phyloP scores from a whole-genome alignment of 2,797 vertebrate genomes.

The Danio albolineatus region DNA sequence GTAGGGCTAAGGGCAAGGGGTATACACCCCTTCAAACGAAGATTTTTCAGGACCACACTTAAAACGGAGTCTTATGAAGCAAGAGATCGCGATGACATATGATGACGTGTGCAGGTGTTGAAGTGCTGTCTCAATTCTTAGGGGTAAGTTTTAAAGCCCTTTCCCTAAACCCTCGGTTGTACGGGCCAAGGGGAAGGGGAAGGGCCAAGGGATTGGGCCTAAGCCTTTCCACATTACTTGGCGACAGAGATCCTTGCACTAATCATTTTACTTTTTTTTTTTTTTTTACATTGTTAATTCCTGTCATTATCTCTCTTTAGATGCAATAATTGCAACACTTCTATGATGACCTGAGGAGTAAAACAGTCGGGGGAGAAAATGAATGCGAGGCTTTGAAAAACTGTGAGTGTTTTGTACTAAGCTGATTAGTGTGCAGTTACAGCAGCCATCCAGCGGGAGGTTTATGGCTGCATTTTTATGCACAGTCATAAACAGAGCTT shows the following conservation, averaged over 20 bases:
- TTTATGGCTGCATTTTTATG: slow-evolving; percentile 28
- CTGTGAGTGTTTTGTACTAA: neutral
- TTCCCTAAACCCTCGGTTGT: too few relatives aligned
- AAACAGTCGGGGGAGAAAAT: neutral
- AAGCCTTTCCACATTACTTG: slow-evolving; percentile 24
- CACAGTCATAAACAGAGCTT: slow-evolving; percentile 20
- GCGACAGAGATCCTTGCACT: neutral
- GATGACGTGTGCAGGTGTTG: too few relatives aligned
- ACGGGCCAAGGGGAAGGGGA: too few relatives aligned
- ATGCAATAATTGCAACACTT: slow-evolving; percentile 26
- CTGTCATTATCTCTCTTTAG: neutral
- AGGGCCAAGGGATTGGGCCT: too few relatives aligned
- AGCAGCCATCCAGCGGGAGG: slow-evolving; percentile 15
- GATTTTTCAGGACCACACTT: too few relatives aligned
- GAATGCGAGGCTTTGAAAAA: neutral
- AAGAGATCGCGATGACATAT: too few relatives aligned
- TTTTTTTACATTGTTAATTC: neutral
- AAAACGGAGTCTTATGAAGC: too few relatives aligned
- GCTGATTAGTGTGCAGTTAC: slow-evolving; percentile 28
- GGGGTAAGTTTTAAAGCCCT: too few relatives aligned
- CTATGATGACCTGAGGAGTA: too few relatives aligned
- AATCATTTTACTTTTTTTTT: neutral
- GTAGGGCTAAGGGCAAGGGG: too few relatives aligned
- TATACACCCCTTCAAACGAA: too few relatives aligned
- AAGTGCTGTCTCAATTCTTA: too few relatives aligned